These are phyloP conservation scores for Odocoileus hemionus DNA, from an alignment of 2,113 vertebrate genomes.

Conservation along the genomic window DNA sequence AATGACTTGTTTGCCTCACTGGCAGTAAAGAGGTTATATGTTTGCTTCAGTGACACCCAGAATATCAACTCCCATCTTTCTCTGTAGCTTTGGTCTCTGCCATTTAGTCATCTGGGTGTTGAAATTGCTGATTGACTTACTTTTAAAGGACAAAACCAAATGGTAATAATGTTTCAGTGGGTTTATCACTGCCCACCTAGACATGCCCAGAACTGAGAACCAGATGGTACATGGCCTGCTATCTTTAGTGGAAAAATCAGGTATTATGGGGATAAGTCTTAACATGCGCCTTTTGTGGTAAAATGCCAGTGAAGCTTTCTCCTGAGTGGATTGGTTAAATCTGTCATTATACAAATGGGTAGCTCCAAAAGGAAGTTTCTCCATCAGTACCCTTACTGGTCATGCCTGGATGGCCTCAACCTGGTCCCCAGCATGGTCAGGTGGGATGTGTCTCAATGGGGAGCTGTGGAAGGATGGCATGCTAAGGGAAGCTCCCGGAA, in stretches of 20 bases:
- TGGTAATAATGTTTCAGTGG: background rate
- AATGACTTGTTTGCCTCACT: background rate
- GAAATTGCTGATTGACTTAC: background rate
- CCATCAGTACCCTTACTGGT: background rate
- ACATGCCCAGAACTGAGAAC: background rate
- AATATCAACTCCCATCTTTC: background rate
- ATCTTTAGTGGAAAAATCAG: background rate
- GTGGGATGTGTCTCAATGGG: background rate
- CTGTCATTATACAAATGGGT: background rate
- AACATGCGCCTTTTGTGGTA: background rate
- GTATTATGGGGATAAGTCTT: background rate
- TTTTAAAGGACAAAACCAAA: background rate
- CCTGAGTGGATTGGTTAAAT: background rate
- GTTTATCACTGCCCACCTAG: background rate
- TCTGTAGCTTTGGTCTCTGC: background rate
- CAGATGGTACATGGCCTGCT: background rate
- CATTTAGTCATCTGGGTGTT: background rate
- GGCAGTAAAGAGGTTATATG: background rate
- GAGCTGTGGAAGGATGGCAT: background rate
- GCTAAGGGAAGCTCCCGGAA: background rate
- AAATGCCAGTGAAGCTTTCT: background rate
- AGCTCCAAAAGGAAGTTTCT: background rate
- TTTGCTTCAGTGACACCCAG: background rate
- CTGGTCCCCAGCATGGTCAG: background rate
- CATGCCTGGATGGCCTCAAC: background rate